Base-by-base conservation (phyloP, 2,113 vertebrate species). In the Coptodon rendalli region DNA sequence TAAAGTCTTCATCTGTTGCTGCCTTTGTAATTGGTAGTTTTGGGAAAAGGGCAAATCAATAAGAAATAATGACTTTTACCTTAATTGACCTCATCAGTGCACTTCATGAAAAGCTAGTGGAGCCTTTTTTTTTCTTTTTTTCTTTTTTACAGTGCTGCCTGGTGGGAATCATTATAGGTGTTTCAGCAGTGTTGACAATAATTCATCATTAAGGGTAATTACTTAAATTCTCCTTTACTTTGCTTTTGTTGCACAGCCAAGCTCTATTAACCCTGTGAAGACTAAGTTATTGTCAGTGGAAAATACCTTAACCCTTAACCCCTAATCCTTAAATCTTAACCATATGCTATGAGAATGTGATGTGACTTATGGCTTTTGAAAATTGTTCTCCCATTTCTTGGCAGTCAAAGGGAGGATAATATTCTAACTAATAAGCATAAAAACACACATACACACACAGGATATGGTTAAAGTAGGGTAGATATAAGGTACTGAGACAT, bases 31-130 rank as follows among this genome's bases (percentile, higher is more conserved):
- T 80, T 83, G 79, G 31, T 82, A 14, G 48, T 57, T 81, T 83
- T 85, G 17, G 24, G 56, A 57, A 40, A 27, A 54, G 56, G n/a
- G 4, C 29, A 71, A 91, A 92, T 88, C 90, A 85, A 87, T 90
- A 79, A 71, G 31, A 52, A 81, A 81, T 87, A 92, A 90, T 92
- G 73, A 52, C 76, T 91, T 88, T 89, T 84, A 90, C 83, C 83
- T 85, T 56, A 81, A 54, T 63, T 91, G 31, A 87, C 57, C 85
- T 85, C 79, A 82, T 89, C 81, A 24, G 52, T 88, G 57, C 13
- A 76, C n/a, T 71, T 54, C 40, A 76, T 76, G 71, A 48, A 48
- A 48, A 48, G 71, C 43, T 76, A 48, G 40, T 48, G 36, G 68
- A 27, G 40, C 22, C 40, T 27, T 48, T 73, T 73, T 73, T 40